phyloP scores from a whole-genome alignment of 2,113 vertebrate species.

The Macquaria ambigua region DNA sequence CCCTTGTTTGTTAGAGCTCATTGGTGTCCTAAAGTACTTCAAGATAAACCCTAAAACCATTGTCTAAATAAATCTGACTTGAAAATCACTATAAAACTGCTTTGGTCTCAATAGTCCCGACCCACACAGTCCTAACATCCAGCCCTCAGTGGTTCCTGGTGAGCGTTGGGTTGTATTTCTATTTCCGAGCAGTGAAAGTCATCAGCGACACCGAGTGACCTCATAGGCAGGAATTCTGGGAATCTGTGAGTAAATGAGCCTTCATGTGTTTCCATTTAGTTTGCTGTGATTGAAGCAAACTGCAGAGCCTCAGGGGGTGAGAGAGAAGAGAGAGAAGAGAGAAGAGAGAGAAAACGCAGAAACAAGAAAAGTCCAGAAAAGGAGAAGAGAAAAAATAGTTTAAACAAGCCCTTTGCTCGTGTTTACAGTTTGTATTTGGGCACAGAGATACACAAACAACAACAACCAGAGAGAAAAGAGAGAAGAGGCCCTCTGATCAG shows the following conservation, averaged over 20 bases:
- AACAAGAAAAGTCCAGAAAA: neutral
- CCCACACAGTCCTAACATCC: neutral
- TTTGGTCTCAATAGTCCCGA: slow-evolving; percentile 2
- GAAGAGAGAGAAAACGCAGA: neutral
- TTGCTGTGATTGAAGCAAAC: slow-evolving; percentile 54
- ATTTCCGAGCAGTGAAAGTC: slow-evolving; percentile 52
- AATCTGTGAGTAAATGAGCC: slow-evolving; percentile 67
- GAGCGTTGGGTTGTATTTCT: slow-evolving; percentile 16
- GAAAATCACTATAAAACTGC: neutral
- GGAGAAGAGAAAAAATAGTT: neutral
- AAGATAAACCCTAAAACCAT: slow-evolving; percentile 13
- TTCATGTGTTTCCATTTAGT: slow-evolving; percentile 77
- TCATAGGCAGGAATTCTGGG: slow-evolving; percentile 77
- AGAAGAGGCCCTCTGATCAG: slow-evolving; percentile 17
- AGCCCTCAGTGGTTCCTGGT: slow-evolving; percentile 1
- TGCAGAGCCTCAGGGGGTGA: slow-evolving; percentile 23
- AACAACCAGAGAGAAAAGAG: neutral
- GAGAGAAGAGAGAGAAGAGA: neutral
- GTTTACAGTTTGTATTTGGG: slow-evolving; percentile 19
- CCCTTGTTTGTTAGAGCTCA: neutral
- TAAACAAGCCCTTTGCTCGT: slow-evolving; percentile 3
- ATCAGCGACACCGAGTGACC: slow-evolving; percentile 58
- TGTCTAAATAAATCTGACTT: neutral
- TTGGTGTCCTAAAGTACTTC: slow-evolving; percentile 3
- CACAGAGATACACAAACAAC: slow-evolving; percentile 5